Percentiles rank a stretch among this genome's conserved stretches.
Conservation (phyloP, 1,140 invertebrate genomes). For the Anastatus disparis region DNA sequence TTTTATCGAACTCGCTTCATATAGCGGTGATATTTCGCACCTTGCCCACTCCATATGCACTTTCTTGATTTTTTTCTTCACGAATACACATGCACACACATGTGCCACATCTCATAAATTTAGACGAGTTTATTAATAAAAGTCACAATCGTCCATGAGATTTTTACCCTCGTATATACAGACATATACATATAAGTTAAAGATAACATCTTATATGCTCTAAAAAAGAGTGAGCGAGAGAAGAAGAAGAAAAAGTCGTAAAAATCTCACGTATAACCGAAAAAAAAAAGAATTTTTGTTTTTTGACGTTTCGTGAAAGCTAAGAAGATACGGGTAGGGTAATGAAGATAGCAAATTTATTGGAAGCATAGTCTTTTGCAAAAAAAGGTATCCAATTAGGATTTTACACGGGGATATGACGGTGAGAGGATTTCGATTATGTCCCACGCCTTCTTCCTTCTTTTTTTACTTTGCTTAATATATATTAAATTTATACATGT, state of each 20-base stretch:
- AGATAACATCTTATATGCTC: slow-evolving; percentile 20
- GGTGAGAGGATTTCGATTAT: neutral
- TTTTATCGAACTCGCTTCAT: slow-evolving; percentile 25
- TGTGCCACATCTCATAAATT: slow-evolving; percentile 39
- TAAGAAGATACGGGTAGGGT: neutral
- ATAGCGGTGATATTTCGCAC: slow-evolving; percentile 21
- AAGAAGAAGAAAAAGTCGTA: too few species aligned
- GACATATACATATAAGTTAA: too few species aligned
- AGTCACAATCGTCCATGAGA: slow-evolving; percentile 31
- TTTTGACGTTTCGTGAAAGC: slow-evolving; percentile 3
- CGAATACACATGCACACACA: too few species aligned
- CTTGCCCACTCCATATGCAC: neutral
- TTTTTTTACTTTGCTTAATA: too few species aligned
- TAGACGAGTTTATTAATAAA: slow-evolving; percentile 40
- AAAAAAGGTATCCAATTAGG: slow-evolving; percentile 13
- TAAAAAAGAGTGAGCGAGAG: too few species aligned
- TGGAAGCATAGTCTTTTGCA: neutral
- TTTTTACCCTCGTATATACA: neutral
- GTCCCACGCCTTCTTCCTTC: neutral
- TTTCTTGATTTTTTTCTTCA: too few species aligned
- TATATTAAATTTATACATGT: too few species aligned
- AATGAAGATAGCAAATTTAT: slow-evolving; percentile 20
- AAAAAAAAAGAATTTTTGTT: neutral
- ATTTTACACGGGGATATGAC: neutral
- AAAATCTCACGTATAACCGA: neutral